Percentiles rank a stretch among this genome's conserved stretches.
phyloP scores from a whole-genome alignment of 2,888 invertebrate genomes.

The Arrhopalites spinosus region DNA sequence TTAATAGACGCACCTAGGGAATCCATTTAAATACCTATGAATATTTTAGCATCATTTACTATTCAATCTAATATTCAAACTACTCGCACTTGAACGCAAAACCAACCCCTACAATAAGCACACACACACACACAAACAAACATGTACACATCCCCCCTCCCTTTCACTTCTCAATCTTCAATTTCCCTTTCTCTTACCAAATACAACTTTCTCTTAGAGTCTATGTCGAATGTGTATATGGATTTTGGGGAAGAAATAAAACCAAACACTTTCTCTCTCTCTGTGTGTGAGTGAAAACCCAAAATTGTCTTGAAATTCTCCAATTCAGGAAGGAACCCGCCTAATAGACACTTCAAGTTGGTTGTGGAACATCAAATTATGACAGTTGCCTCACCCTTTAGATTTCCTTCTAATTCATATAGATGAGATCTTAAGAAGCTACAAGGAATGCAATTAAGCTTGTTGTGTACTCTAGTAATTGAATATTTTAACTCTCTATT shows the following conservation, averaged over 20 bases:
- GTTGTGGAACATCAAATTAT: too few relatives aligned
- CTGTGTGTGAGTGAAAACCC: too few relatives aligned
- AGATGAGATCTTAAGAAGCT: too few relatives aligned
- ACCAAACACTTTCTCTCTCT: too few relatives aligned
- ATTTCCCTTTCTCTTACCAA: neutral
- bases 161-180: neutral
- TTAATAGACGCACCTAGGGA: slow-evolving; percentile 44
- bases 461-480: neutral
- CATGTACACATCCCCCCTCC: neutral
- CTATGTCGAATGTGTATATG: too few relatives aligned
- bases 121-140: neutral
- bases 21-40: slow-evolving; percentile 51
- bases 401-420: too few relatives aligned
- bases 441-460: neutral
- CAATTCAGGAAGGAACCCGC: too few relatives aligned
- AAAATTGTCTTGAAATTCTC: too few relatives aligned
- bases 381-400: too few relatives aligned
- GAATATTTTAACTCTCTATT: neutral
- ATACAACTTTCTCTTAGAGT: too few relatives aligned
- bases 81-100: neutral
- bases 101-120: neutral
- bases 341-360: too few relatives aligned
- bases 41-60: slow-evolving; percentile 48
- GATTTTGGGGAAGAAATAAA: too few relatives aligned
- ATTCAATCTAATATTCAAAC: slow-evolving; percentile 41